These are phyloP conservation scores for Catostomus latipinnis DNA, from an alignment of 2,797 vertebrate species.

Conservation along the genomic window DNA sequence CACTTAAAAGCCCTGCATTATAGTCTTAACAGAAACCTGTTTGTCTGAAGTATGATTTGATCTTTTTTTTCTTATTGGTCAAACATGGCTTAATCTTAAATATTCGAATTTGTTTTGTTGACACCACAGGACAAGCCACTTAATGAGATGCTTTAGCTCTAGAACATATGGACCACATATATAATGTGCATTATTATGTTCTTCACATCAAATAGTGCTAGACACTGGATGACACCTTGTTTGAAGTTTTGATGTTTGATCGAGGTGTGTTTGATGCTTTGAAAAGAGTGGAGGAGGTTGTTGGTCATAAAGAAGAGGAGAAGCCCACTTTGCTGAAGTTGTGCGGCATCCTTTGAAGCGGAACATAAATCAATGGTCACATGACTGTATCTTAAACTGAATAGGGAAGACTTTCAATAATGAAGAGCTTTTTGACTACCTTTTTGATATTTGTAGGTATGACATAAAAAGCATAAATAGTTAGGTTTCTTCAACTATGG, in stretches of 20 bases:
- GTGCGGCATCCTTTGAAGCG: slow-evolving; percentile 73
- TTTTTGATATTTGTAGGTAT: neutral
- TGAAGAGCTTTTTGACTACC: neutral
- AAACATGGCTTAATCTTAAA: slow-evolving; percentile 17
- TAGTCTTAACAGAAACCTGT: neutral
- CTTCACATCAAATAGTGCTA: slow-evolving; percentile 75
- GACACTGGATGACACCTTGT: slow-evolving; percentile 79
- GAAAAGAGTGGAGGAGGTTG: slow-evolving; percentile 55
- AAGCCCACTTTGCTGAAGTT: slow-evolving; percentile 71
- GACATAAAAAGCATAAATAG: slow-evolving; percentile 1
- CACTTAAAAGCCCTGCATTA: neutral
- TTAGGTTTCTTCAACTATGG: neutral
- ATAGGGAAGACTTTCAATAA: slow-evolving; percentile 15
- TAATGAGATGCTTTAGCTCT: slow-evolving; percentile 36
- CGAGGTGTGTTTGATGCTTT: slow-evolving; percentile 80
- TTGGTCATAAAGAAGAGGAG: slow-evolving; percentile 67
- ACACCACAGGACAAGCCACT: slow-evolving; percentile 50
- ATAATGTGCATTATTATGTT: slow-evolving; percentile 73
- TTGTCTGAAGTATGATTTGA: slow-evolving; percentile 11
- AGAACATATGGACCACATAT: slow-evolving; percentile 34
- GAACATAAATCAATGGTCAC: slow-evolving; percentile 58
- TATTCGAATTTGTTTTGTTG: slow-evolving; percentile 44
- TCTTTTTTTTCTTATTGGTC: neutral
- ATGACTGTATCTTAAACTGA: slow-evolving; percentile 49
- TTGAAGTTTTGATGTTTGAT: slow-evolving; percentile 84